Base-by-base conservation (phyloP, 2,888 invertebrate species). In the Euspilapteryx auroguttella region DNA sequence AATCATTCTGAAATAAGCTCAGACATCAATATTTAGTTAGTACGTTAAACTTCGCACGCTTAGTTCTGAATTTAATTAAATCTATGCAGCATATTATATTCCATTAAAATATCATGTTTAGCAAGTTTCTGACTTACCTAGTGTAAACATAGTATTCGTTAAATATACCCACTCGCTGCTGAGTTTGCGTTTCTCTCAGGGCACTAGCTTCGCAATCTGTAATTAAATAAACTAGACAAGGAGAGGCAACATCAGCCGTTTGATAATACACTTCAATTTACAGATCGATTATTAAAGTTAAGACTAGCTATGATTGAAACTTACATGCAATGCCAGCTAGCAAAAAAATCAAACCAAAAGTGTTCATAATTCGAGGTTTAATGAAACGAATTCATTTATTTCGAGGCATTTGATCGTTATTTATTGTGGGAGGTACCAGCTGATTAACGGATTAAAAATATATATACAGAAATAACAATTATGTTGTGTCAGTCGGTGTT, bases 61-160 rank as follows among this genome's bases (percentile, higher is more conserved):
- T n/a, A n/a, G n/a, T n/a, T n/a, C n/a, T n/a, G n/a, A n/a, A n/a
- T n/a, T n/a, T n/a, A n/a, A n/a, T n/a, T n/a, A n/a, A n/a, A n/a
- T n/a, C n/a, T n/a, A n/a, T n/a, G n/a, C n/a, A n/a, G n/a, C n/a
- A n/a, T n/a, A n/a, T n/a, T n/a, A n/a, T n/a, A n/a, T n/a, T n/a
- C n/a, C n/a, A n/a, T n/a, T n/a, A n/a, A n/a, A n/a, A n/a, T n/a
- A n/a, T n/a, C n/a, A n/a, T n/a, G n/a, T n/a, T n/a, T n/a, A n/a
- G n/a, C n/a, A n/a, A n/a, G n/a, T n/a, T n/a, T n/a, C n/a, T n/a
- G n/a, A 21, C 12, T 14, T 27, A 22, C 27, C 27, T 27, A 2
- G 27, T 21, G n/a, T 27, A 27, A 1, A 22, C 21, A 21, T 21
- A 27, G n/a, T 27, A 27, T 13, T 14, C 14, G 12, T 27, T 27